Conservation (phyloP, 2,888 invertebrate genomes). For the Drosophila peninsularis region DNA sequence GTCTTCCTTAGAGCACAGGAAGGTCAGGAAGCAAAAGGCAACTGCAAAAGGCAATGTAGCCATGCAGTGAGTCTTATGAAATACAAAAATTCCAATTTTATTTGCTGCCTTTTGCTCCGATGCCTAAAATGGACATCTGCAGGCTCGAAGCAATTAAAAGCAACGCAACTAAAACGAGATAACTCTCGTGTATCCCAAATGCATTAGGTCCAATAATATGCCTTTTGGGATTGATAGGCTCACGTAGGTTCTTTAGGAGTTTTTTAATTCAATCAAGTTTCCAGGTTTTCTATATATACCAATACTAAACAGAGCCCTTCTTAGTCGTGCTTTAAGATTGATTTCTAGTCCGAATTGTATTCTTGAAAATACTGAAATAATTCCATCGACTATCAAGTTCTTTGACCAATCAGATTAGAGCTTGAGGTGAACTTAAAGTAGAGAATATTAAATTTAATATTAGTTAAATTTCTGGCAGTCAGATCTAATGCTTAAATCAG, state of each 20-base stretch:
- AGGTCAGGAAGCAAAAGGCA: slow-evolving; percentile 35
- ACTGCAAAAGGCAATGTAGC: slow-evolving; percentile 53
- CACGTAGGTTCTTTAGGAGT: too few relatives aligned
- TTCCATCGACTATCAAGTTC: not conserved
- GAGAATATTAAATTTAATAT: not conserved
- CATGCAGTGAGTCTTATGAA: not conserved
- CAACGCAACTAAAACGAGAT: too few relatives aligned
- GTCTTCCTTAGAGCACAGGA: slow-evolving; percentile 42
- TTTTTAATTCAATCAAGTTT: too few relatives aligned
- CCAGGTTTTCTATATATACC: not conserved
- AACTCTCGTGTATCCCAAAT: not conserved
- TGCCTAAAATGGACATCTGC: slow-evolving; percentile 14
- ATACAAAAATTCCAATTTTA: slow-evolving; percentile 23
- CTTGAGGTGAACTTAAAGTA: not conserved
- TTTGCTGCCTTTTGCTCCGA: slow-evolving; percentile 16
- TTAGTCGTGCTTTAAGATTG: not conserved
- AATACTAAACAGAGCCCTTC: not conserved
- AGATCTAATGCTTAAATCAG: slow-evolving; percentile 8
- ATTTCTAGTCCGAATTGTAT: not conserved
- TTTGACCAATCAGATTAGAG: not conserved
- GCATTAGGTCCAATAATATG: too few relatives aligned
- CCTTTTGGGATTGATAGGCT: too few relatives aligned
- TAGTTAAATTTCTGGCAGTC: not conserved
- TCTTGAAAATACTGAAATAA: not conserved
- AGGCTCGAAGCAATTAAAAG: slow-evolving; percentile 43